phyloP scores from a whole-genome alignment of 2,888 invertebrate genomes.

The Drosophila algonquin region DNA sequence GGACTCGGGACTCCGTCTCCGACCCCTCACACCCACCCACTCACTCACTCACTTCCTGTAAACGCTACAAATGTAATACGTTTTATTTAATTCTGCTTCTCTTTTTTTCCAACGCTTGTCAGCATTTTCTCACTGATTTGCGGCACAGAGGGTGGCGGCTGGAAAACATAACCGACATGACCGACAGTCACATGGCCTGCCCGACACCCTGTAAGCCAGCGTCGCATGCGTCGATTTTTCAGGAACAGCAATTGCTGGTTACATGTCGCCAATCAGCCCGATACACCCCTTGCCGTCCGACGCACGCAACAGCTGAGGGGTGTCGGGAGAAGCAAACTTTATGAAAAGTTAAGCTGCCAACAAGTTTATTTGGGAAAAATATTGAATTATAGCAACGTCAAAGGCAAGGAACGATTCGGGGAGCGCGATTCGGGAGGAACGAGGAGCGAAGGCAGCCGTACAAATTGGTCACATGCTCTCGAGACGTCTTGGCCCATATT shows the following conservation, averaged over 20 bases:
- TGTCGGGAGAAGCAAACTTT: constrained; percentile 37
- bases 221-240: neutral
- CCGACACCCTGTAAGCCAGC: constrained; percentile 27
- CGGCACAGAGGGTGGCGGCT: constrained; percentile 58
- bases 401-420: constrained; percentile 17
- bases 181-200: constrained; percentile 12
- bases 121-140: constrained; percentile 74
- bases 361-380: constrained; percentile 77
- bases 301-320: constrained; percentile 1
- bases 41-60: constrained; percentile 50
- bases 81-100: constrained; percentile 72
- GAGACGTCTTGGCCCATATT: constrained; percentile 32
- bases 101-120: constrained; percentile 63
- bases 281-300: neutral
- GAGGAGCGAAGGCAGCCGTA: constrained; percentile 9
- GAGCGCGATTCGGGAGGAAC: neutral
- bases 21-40: constrained; percentile 28
- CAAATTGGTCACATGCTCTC: constrained; percentile 41
- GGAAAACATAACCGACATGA: constrained; percentile 58
- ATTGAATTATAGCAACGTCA: constrained; percentile 77
- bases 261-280: neutral
- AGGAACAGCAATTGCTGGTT: neutral
- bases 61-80: constrained; percentile 74
- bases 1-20: constrained; percentile 17
- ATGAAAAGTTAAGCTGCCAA: constrained; percentile 77